Evolutionary conservation across 2,113 vertebrate species (phyloP).

Genomic region (Chlorodrepanis virens): DNA sequence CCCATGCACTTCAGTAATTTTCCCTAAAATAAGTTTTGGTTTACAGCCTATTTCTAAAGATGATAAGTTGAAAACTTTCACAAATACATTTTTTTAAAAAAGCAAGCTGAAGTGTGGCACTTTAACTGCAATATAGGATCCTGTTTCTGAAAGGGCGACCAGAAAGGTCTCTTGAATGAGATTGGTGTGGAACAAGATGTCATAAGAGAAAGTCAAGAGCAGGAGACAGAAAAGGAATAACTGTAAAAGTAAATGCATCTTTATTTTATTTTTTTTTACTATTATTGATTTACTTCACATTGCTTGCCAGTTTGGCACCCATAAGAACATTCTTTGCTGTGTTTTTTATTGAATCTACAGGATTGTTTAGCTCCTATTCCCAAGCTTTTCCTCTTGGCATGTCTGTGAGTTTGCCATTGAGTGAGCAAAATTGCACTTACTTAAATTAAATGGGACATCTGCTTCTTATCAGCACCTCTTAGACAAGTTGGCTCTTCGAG

Average conservation of each 20-base stretch:
- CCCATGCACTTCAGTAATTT: not conserved
- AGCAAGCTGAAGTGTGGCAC: not conserved
- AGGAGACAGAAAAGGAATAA: not conserved
- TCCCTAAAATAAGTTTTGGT: not conserved
- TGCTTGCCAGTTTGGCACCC: not conserved
- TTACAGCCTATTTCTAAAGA: not conserved
- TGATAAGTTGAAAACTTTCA: not conserved
- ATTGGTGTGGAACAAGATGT: not conserved
- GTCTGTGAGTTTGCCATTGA: not conserved
- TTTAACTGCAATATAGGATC: not conserved
- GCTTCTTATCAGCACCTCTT: conserved; percentile 19
- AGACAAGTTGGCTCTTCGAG: not conserved
- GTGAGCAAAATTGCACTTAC: not conserved
- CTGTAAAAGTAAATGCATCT: not conserved
- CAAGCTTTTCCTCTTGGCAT: conserved; percentile 22
- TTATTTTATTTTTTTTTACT: not conserved
- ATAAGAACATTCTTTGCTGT: not conserved
- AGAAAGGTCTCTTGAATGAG: not conserved
- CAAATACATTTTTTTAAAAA: not conserved
- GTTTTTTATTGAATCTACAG: not conserved
- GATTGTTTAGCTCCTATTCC: conserved; percentile 1
- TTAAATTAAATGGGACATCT: conserved; percentile 26
- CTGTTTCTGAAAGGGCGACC: not conserved
- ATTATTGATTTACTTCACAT: not conserved
- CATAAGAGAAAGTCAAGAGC: not conserved